phyloP scores from a whole-genome alignment of 2,797 vertebrate species.

The Peromyscus aztecus region DNA sequence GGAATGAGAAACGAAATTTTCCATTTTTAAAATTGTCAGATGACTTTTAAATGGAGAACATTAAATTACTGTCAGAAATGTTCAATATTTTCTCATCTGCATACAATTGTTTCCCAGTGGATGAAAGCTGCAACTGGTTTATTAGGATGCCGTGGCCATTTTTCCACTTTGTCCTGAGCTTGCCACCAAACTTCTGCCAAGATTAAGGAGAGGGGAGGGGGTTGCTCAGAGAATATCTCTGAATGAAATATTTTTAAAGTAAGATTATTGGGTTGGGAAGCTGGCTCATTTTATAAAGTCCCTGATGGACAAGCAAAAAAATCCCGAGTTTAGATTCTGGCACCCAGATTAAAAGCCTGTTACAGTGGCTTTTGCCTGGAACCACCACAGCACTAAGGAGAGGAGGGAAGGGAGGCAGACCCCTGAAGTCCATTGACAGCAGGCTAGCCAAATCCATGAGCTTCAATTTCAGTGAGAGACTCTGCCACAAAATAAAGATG shows the following conservation, averaged over 20 bases:
- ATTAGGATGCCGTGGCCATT: not conserved
- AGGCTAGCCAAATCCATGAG: not conserved
- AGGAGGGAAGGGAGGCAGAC: not conserved
- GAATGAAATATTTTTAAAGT: slow-evolving; percentile 45
- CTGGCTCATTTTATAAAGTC: not conserved
- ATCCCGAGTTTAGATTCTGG: not conserved
- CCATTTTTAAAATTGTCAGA: slow-evolving; percentile 75
- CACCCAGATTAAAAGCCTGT: not conserved
- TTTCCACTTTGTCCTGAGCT: slow-evolving; percentile 8
- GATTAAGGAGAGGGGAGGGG: not conserved
- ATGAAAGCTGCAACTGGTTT: slow-evolving; percentile 51
- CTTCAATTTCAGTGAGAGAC: not conserved
- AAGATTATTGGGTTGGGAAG: not conserved
- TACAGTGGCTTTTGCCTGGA: not conserved
- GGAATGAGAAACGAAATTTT: slow-evolving; percentile 69
- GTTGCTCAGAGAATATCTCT: not conserved
- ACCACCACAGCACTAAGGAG: not conserved
- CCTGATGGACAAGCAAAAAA: not conserved
- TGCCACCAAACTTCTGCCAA: slow-evolving; percentile 21
- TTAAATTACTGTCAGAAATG: slow-evolving; percentile 69
- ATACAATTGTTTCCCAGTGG: slow-evolving; percentile 59
- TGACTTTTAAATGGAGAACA: slow-evolving; percentile 72
- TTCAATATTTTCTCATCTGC: slow-evolving; percentile 72
- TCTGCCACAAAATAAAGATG: not conserved
- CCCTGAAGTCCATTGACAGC: not conserved